These are phyloP conservation scores for Holothuria scabra DNA, from an alignment of 53 echinoderm and acorn worm species.

Conservation along the genomic window DNA sequence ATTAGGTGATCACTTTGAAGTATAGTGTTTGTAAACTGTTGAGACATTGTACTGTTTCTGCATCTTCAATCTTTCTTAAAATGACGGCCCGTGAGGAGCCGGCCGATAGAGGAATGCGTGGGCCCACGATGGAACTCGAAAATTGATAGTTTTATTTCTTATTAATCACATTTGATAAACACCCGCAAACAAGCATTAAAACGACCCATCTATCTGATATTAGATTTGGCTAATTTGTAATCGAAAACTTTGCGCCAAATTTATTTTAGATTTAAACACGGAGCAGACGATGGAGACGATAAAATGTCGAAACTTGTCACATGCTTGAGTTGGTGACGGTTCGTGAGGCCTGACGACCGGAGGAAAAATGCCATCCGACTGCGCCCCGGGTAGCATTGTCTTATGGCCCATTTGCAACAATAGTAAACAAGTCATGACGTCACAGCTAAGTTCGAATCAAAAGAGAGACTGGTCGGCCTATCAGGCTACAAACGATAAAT, in stretches of 20 bases:
- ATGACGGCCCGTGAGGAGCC: too few relatives aligned
- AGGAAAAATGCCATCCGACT: not conserved
- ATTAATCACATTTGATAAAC: constrained; percentile 40
- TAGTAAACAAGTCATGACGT: constrained; percentile 20
- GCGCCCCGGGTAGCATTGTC: not conserved
- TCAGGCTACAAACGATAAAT: too few relatives aligned
- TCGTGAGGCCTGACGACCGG: too few relatives aligned
- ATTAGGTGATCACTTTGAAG: too few relatives aligned
- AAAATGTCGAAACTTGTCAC: constrained; percentile 16
- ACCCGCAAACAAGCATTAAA: constrained; percentile 41
- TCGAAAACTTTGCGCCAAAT: constrained; percentile 47
- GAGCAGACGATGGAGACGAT: not conserved
- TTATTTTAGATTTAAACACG: constrained; percentile 38
- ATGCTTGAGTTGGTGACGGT: constrained; percentile 1
- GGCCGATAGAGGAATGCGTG: too few relatives aligned
- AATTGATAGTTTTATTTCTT: constrained; percentile 21
- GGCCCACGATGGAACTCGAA: too few relatives aligned
- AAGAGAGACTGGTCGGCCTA: constrained; percentile 5
- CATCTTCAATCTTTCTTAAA: too few relatives aligned
- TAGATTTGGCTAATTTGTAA: constrained; percentile 35
- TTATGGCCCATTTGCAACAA: constrained; percentile 23
- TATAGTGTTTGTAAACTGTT: too few relatives aligned
- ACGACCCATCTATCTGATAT: constrained; percentile 27
- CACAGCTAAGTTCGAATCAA: not conserved
- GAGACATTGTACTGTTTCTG: too few relatives aligned